These are phyloP conservation scores for Kryptolebias marmoratus DNA, from an alignment of 2,113 vertebrate species.

Conservation along the genomic window DNA sequence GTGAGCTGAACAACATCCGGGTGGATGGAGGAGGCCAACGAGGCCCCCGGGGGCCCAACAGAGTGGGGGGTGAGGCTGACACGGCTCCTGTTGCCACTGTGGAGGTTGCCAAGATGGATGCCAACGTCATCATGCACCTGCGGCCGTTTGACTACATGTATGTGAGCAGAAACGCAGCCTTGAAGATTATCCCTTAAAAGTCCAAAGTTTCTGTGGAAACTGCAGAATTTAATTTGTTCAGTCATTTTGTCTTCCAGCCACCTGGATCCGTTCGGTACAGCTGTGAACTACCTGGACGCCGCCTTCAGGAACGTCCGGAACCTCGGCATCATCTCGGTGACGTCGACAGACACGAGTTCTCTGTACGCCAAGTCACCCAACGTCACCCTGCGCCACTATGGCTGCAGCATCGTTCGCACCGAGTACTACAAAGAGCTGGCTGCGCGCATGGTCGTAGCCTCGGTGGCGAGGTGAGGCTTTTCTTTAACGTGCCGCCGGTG, in stretches of 20 bases:
- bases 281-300: constrained; percentile 95
- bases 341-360: constrained; percentile 92
- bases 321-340: constrained; percentile 93
- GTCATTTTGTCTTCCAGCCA: constrained; percentile 80
- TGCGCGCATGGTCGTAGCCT: constrained; percentile 87
- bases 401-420: constrained; percentile 91
- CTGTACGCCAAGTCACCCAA: constrained; percentile 94
- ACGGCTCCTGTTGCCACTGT: constrained; percentile 78
- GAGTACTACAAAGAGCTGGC: constrained; percentile 97
- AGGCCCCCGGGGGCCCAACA: constrained; percentile 71
- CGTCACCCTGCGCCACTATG: constrained; percentile 91
- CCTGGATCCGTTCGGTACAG: constrained; percentile 92
- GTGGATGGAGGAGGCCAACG: constrained; percentile 74
- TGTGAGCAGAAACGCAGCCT: constrained; percentile 59
- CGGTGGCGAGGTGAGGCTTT: constrained; percentile 86
- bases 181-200: no score
- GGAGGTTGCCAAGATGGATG: constrained; percentile 95
- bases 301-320: constrained; percentile 94
- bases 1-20: constrained; percentile 91
- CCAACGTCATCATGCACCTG: constrained; percentile 97
- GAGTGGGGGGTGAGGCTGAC: constrained; percentile 51
- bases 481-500: neutral
- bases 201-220: no score
- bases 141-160: constrained; percentile 97
- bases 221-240: no score